phyloP scores from a whole-genome alignment of 2,888 invertebrate species.

The Sesia apiformis region DNA sequence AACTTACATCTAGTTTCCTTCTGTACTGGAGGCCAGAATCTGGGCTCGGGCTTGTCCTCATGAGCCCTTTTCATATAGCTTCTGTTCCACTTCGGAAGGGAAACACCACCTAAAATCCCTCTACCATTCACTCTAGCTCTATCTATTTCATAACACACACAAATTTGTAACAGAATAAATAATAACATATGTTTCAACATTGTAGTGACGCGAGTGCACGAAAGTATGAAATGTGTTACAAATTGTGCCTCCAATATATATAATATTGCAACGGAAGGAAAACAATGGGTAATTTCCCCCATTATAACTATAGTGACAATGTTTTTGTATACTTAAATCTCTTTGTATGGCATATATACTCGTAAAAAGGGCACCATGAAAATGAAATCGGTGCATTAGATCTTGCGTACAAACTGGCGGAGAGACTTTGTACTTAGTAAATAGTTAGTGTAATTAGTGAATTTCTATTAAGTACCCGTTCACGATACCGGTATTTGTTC shows the following conservation, averaged over 20 bases:
- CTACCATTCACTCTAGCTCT: constrained; percentile 7
- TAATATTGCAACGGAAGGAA: constrained; percentile 31
- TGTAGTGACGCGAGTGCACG: background rate
- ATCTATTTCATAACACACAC: background rate
- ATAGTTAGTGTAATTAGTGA: too few relatives aligned
- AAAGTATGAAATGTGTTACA: constrained; percentile 14
- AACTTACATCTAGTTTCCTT: constrained; percentile 61
- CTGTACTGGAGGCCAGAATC: constrained; percentile 47
- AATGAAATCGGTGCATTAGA: too few relatives aligned
- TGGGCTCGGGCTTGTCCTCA: constrained; percentile 20
- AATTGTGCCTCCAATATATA: constrained; percentile 22
- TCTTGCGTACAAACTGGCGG: too few relatives aligned
- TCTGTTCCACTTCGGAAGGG: constrained; percentile 21
- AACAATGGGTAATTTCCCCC: constrained; percentile 41
- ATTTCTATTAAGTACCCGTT: too few relatives aligned
- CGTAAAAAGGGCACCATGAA: too few relatives aligned
- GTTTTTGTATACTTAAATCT: too few relatives aligned
- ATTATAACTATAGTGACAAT: constrained; percentile 18
- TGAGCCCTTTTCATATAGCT: constrained; percentile 10
- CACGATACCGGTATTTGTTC: too few relatives aligned
- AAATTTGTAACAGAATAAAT: background rate
- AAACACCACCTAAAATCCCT: constrained; percentile 15
- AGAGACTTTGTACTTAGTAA: too few relatives aligned
- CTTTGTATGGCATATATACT: too few relatives aligned
- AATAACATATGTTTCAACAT: background rate